Evolutionary conservation across 2,888 invertebrate genomes (phyloP), one percentile per base, ranked within the genome.

Genomic region (Phyllotreta cruciferae): DNA sequence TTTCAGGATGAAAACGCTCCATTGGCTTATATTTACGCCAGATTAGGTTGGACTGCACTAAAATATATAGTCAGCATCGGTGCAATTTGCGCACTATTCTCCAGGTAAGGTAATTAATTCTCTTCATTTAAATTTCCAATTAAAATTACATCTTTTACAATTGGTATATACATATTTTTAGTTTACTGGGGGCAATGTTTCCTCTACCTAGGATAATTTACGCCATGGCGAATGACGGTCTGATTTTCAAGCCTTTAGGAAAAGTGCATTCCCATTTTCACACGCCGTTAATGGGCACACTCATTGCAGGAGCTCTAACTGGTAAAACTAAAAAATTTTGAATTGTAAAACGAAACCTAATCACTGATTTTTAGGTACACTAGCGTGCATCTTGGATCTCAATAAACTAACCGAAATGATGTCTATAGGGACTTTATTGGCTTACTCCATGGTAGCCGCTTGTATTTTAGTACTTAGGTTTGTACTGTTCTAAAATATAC

Each of bases 361-460:
- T 36, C 37, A 11, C 38, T 52, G 1, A 50, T 60, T 82, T 82
- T 8, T 77, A 89, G 93, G 91, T 24, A 80, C 91, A 0, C 83
- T 96, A 78, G 92, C 95, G 0, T 90, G 93, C 71, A 80, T 94
- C 56, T 92, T 96, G 76, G 90, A 95, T 76, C 82, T 96, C 64
- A 86, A 88, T 8, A 92, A 93, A 72, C 82, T 96, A 55, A 92
- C 95, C 14, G 92, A 91, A 75, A 92, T 96, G 86, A 92, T 96
- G 87, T 94, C 94, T 0, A 94, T 96, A 74, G 93, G 93, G 5
- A 93, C 94, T 0, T 81, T 94, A 13, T 82, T 93, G 60, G 93
- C 94, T 0, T 96, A 96, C 79, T 92, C 94, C 0, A 92, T 96
- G 79, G 96, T 96, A 1, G 93, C 94, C 0, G 89, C 92, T 3